Conservation (phyloP, 1,140 invertebrate genomes). For the Kradibia gibbosae region DNA sequence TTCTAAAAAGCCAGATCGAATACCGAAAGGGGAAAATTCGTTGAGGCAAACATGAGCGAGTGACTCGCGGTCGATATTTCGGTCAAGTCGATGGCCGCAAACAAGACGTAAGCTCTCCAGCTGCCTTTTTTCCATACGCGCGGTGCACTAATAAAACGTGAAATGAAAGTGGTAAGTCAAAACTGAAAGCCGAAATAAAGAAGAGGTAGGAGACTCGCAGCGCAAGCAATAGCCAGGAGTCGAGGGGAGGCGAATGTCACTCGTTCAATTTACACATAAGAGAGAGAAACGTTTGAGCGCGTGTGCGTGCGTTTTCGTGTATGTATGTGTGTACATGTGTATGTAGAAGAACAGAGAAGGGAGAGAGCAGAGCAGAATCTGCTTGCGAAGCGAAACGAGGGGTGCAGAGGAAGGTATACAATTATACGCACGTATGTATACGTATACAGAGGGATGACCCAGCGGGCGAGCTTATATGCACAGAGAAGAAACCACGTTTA, state of each 20-base stretch:
- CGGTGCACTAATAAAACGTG: conserved; percentile 34
- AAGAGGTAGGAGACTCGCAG: conserved; percentile 27
- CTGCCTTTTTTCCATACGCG: conserved; percentile 35
- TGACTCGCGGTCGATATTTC: conserved; percentile 28
- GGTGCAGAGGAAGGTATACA: conserved; percentile 4
- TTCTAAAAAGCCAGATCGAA: not conserved
- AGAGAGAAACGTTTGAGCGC: no score
- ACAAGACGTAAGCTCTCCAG: conserved; percentile 23
- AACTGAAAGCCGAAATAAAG: not conserved
- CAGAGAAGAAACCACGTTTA: conserved; percentile 60
- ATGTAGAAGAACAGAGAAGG: no score
- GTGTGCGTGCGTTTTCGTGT: no score
- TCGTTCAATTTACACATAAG: conserved; percentile 15
- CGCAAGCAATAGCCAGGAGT: conserved; percentile 11
- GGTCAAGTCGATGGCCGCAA: conserved; percentile 30
- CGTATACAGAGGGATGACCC: conserved; percentile 44
- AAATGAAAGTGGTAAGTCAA: conserved; percentile 36
- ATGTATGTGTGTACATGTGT: no score
- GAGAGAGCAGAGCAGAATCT: not conserved
- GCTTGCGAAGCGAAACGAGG: not conserved
- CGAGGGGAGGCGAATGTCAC: conserved; percentile 36
- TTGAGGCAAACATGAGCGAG: not conserved
- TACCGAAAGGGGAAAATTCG: not conserved
- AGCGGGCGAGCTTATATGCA: conserved; percentile 57
- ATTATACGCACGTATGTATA: conserved; percentile 7